Conservation (phyloP, 2,888 invertebrate genomes). For the Stomorhina lunata region DNA sequence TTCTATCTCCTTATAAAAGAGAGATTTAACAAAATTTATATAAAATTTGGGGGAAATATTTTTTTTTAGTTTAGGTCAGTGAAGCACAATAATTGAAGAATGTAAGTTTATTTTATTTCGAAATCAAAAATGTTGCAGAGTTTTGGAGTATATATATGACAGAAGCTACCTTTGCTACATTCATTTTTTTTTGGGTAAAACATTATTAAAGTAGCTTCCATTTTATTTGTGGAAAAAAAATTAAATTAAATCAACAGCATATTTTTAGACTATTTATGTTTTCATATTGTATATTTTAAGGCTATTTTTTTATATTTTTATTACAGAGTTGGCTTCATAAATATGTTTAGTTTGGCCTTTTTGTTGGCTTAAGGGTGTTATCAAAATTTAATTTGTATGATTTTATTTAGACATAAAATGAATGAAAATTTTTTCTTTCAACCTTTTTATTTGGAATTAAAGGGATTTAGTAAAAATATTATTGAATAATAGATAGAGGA, state of each 20-base stretch:
- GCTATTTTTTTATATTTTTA: not conserved
- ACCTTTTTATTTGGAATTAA: not conserved
- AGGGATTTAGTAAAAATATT: not conserved
- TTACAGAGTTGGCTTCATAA: not conserved
- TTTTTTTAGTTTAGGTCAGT: conserved; percentile 19
- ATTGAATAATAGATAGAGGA: not conserved
- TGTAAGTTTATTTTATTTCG: not conserved
- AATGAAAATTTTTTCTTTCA: conserved; percentile 8
- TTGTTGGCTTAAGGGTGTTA: conserved; percentile 2
- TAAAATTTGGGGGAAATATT: not conserved
- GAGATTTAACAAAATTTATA: not conserved
- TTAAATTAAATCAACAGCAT: conserved; percentile 2
- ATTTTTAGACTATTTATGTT: conserved; percentile 39
- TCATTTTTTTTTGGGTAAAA: not conserved
- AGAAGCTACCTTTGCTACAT: not conserved
- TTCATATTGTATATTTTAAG: not conserved
- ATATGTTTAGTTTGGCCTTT: conserved; percentile 10
- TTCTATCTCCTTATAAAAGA: not conserved
- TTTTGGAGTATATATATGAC: no score
- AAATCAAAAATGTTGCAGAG: not conserved
- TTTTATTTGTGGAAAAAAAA: not conserved
- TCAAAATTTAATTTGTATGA: conserved; percentile 22
- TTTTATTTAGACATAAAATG: not conserved
- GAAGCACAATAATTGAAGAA: conserved; percentile 60
- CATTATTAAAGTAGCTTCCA: not conserved